Percentiles rank a stretch among this genome's conserved stretches.
Evolutionary conservation across 35 echinoderm and acorn worm species (phyloP).

Genomic region (Stichopus chloronotus): DNA sequence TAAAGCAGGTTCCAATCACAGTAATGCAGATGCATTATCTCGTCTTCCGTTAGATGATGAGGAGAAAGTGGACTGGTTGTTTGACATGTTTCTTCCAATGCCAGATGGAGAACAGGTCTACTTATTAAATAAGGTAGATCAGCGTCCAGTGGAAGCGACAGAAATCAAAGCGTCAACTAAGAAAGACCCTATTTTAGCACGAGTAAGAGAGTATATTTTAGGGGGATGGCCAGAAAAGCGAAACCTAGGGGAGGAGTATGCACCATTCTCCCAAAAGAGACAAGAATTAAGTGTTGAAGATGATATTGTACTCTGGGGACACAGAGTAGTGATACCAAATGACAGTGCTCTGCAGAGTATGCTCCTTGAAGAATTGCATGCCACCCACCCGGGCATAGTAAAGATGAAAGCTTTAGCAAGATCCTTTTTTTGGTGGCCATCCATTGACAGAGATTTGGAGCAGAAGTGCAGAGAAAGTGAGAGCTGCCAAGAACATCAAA

Average conservation of each 20-base stretch:
- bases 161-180: slow-evolving; percentile 6
- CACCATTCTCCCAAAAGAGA: slow-evolving; percentile 41
- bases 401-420: slow-evolving; percentile 51
- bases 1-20: slow-evolving; percentile 58
- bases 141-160: background rate
- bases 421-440: slow-evolving; percentile 66
- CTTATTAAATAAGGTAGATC: background rate
- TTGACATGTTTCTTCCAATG: background rate
- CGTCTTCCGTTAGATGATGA: slow-evolving; percentile 28
- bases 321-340: slow-evolving; percentile 53
- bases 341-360: background rate
- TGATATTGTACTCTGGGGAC: slow-evolving; percentile 50
- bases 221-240: slow-evolving; percentile 44
- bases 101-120: background rate
- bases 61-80: background rate
- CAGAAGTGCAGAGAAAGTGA: slow-evolving; percentile 29
- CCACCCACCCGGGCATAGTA: slow-evolving; percentile 73
- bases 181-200: slow-evolving; percentile 35
- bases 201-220: slow-evolving; percentile 36
- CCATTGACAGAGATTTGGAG: slow-evolving; percentile 60
- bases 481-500: slow-evolving; percentile 59
- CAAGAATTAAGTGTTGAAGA: slow-evolving; percentile 59
- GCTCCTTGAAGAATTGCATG: slow-evolving; percentile 52
- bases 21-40: slow-evolving; percentile 59
- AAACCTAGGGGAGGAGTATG: slow-evolving; percentile 25